phyloP scores from a whole-genome alignment of 2,888 invertebrate species.

The Rotaria sp. region DNA sequence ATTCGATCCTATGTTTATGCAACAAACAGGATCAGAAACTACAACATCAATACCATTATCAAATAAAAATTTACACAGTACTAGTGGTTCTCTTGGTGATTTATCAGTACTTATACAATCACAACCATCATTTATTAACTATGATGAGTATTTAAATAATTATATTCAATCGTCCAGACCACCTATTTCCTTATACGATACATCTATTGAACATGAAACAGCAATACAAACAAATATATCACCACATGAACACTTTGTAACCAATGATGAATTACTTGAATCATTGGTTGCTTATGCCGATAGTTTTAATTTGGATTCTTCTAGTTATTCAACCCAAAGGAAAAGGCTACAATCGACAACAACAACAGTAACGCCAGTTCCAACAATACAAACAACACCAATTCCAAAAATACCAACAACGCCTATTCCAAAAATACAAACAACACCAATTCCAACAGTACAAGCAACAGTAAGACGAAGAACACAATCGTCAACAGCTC shows the following conservation, averaged over 20 bases:
- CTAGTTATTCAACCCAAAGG: background rate
- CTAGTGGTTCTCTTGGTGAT: background rate
- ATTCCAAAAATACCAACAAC: too few species aligned
- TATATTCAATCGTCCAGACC: background rate
- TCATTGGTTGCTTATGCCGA: constrained; percentile 20
- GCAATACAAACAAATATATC: background rate
- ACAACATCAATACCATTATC: background rate
- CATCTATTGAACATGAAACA: background rate
- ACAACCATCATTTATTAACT: background rate
- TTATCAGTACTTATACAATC: background rate
- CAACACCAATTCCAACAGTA: background rate
- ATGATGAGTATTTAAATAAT: background rate
- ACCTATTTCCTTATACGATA: background rate
- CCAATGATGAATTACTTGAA: constrained; percentile 5
- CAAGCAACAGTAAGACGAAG: background rate
- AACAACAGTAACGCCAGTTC: background rate
- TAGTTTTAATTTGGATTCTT: background rate
- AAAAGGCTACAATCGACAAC: background rate
- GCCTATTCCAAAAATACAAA: background rate
- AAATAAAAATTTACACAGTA: background rate
- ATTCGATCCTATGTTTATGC: constrained; percentile 6
- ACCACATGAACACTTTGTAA: background rate
- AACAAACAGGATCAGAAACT: background rate
- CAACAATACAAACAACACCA: background rate
- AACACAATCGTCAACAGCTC: background rate